These are phyloP conservation scores for Antedon mediterranea DNA, from an alignment of 53 echinoderm and acorn worm genomes.

Conservation along the genomic window DNA sequence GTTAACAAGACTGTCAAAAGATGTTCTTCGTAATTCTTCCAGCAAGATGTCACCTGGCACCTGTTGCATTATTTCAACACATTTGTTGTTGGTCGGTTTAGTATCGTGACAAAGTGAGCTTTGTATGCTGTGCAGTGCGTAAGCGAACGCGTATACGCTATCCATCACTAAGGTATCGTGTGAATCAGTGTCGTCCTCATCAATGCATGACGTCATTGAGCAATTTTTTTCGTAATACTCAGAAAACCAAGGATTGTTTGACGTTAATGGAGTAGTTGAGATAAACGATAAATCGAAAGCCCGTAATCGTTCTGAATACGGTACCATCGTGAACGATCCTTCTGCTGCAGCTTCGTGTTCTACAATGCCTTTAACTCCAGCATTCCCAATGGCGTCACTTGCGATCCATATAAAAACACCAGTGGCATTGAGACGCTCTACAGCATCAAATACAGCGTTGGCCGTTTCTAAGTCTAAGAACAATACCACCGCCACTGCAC, in stretches of 20 bases:
- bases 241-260: constrained; percentile 53
- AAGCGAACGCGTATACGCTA: constrained; percentile 59
- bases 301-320: constrained; percentile 40
- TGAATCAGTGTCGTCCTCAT: constrained; percentile 15
- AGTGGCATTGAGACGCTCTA: constrained; percentile 7
- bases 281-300: constrained; percentile 44
- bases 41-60: constrained; percentile 13
- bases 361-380: constrained; percentile 25
- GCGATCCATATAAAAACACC: constrained; percentile 48
- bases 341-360: constrained; percentile 26
- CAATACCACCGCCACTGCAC: constrained; percentile 48
- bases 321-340: constrained; percentile 56
- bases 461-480: constrained; percentile 47
- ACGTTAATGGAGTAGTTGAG: constrained; percentile 11
- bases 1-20: constrained; percentile 61
- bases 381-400: constrained; percentile 60
- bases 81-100: constrained; percentile 8
- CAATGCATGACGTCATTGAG: neutral
- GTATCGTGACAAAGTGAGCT: constrained; percentile 17
- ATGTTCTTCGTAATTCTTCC: constrained; percentile 20
- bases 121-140: constrained; percentile 41
- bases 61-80: constrained; percentile 10
- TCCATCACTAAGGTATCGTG: constrained; percentile 83
- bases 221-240: constrained; percentile 45
- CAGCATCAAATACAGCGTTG: constrained; percentile 17